Percentiles rank a stretch among this genome's conserved stretches.
Conservation (phyloP, 2,888 invertebrate genomes). For the Sipunculus nudus region DNA sequence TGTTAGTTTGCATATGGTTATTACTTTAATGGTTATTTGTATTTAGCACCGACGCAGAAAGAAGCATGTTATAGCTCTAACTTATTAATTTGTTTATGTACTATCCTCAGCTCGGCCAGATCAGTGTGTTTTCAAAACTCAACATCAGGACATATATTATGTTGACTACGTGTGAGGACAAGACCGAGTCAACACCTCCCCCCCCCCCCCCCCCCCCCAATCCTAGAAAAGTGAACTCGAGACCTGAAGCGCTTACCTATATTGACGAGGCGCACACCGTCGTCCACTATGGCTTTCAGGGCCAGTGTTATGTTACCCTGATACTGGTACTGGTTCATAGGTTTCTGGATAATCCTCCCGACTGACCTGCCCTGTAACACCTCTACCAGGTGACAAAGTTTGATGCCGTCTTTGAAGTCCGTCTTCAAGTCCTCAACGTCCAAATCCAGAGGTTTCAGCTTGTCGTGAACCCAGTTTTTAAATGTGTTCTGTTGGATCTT, state of each 20-base stretch:
- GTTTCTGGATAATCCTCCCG: constrained; percentile 51
- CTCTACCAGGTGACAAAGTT: constrained; percentile 90
- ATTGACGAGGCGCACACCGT: constrained; percentile 95
- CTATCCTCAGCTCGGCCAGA: no score
- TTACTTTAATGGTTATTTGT: no score
- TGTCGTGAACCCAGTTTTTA: constrained; percentile 93
- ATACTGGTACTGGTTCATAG: constrained; percentile 29
- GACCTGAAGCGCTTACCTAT: constrained; percentile 77
- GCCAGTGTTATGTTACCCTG: constrained; percentile 85
- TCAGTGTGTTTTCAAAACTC: no score
- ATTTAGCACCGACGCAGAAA: no score
- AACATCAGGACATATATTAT: no score
- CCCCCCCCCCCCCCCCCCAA: no score
- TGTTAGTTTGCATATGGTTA: no score
- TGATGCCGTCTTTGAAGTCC: constrained; percentile 91
- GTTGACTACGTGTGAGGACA: no score
- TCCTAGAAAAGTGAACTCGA: background rate
- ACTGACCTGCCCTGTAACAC: constrained; percentile 28
- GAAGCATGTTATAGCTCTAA: no score
- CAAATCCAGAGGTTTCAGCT: constrained; percentile 50
- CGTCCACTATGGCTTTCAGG: constrained; percentile 89
- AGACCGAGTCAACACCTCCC: no score
- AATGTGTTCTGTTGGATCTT: constrained; percentile 84
- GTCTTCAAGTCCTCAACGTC: constrained; percentile 84
- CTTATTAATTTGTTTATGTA: no score